Evolutionary conservation across 2,888 invertebrate species (phyloP).

Genomic region (Troides aeacus): DNA sequence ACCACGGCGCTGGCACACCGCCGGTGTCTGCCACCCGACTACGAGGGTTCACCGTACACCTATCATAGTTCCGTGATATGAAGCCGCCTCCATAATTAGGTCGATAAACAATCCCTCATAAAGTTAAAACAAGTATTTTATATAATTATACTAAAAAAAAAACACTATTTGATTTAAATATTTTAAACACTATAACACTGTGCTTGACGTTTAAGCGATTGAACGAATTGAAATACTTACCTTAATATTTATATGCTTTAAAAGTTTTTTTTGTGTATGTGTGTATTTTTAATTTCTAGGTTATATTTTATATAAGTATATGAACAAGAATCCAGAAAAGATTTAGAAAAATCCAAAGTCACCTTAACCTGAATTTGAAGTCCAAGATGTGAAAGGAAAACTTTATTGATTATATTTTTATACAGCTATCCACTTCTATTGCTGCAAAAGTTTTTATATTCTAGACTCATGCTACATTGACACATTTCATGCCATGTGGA

Average conservation of each 20-base stretch:
- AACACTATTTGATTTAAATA: background rate
- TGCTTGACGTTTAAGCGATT: no score
- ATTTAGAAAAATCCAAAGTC: no score
- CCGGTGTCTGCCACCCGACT: slow-evolving; percentile 54
- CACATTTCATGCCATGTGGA: slow-evolving; percentile 32
- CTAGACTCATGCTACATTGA: slow-evolving; percentile 50
- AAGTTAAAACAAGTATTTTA: background rate
- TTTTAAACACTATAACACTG: no score
- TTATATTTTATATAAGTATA: no score
- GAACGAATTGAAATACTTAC: no score
- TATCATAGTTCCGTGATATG: slow-evolving; percentile 39
- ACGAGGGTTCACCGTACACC: slow-evolving; percentile 49
- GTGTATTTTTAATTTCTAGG: no score
- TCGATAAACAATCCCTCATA: slow-evolving; percentile 9
- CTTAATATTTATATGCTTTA: no score
- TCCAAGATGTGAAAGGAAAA: background rate
- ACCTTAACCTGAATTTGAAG: background rate
- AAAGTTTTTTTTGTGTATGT: no score
- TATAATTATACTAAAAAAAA: background rate
- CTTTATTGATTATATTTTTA: background rate
- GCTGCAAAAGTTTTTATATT: slow-evolving; percentile 46
- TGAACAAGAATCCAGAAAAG: no score
- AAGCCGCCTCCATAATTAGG: slow-evolving; percentile 44
- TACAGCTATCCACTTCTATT: slow-evolving; percentile 45
- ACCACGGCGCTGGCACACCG: slow-evolving; percentile 44